Evolutionary conservation across 1,140 invertebrate genomes (phyloP).

Genomic region (Hermatobates lingyangjiaoensis): DNA sequence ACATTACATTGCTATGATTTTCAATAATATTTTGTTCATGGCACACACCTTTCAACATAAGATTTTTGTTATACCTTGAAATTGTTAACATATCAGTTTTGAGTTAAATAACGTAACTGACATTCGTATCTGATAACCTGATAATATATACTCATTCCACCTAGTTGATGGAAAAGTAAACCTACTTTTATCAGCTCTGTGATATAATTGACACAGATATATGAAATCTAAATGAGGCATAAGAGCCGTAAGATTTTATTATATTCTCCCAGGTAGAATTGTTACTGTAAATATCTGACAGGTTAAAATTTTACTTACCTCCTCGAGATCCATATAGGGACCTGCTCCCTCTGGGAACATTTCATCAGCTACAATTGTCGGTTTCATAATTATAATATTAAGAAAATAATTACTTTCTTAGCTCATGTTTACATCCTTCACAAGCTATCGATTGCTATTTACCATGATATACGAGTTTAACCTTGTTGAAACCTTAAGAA

Average conservation of each 20-base stretch:
- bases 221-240: background rate
- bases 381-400: no score
- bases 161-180: background rate
- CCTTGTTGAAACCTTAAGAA: background rate
- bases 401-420: no score
- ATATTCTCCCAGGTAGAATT: no score
- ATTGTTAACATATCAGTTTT: no score
- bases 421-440: background rate
- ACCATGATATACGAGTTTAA: background rate
- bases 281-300: background rate
- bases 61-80: no score
- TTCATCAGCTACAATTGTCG: slow-evolving; percentile 73
- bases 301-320: slow-evolving; percentile 35
- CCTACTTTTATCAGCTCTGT: background rate
- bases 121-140: no score
- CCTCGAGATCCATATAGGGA: slow-evolving; percentile 78
- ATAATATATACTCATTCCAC: no score
- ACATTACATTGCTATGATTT: no score
- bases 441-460: background rate
- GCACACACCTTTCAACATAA: no score
- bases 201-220: background rate
- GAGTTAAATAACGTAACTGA: no score
- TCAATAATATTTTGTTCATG: no score
- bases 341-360: slow-evolving; percentile 91
- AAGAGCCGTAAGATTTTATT: no score